Percentiles rank a stretch among this genome's conserved stretches.
These are phyloP conservation scores for Scolanthus callimorphus DNA, from an alignment of 92 coral and sea anemone genomes.

Conservation along the genomic window DNA sequence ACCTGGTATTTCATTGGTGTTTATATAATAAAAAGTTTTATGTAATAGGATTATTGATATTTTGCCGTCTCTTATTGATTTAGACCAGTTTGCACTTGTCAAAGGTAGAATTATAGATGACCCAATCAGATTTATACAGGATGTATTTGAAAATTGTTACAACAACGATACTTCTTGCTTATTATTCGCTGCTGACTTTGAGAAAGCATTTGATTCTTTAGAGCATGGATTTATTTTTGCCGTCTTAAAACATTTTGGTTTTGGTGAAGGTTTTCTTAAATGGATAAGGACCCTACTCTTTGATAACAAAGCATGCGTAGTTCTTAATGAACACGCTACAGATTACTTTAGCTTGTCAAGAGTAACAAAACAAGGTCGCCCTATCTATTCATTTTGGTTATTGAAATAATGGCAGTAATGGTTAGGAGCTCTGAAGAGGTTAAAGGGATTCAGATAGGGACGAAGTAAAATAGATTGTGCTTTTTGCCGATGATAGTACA, in stretches of 20 bases:
- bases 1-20: no score
- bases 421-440: no score
- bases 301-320: no score
- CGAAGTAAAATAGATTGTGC: no score
- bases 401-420: no score
- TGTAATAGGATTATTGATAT: constrained; percentile 19
- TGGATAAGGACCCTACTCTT: constrained; percentile 6
- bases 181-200: constrained; percentile 6
- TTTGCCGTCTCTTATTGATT: constrained; percentile 17
- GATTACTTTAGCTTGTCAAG: no score
- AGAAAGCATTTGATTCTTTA: not conserved
- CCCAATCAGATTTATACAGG: constrained; percentile 9
- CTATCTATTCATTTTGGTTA: no score
- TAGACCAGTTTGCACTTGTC: constrained; percentile 20
- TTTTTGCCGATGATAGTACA: no score
- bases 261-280: constrained; percentile 7
- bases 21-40: constrained; percentile 15
- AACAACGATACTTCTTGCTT: not conserved
- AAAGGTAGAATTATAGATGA: constrained; percentile 19
- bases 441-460: no score
- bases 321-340: no score
- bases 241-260: constrained; percentile 3
- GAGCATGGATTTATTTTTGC: constrained; percentile 8
- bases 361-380: no score
- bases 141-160: constrained; percentile 8